phyloP scores from a whole-genome alignment of 2,888 invertebrate species.

The Polydrusus tereticollis region DNA sequence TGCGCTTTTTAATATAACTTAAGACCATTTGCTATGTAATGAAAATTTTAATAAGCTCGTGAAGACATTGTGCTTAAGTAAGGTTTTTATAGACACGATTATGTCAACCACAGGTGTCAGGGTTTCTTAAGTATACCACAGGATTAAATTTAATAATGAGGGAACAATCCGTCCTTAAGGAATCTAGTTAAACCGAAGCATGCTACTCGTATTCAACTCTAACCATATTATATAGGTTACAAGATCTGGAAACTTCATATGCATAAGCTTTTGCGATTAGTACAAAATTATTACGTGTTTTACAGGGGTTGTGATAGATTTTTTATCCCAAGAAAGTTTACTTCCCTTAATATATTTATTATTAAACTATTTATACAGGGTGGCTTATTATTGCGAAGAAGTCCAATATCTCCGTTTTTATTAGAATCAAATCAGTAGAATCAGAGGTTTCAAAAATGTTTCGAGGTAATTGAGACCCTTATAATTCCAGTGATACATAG shows the following conservation, averaged over 20 bases:
- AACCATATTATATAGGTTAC: not conserved
- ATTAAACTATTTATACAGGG: too few relatives aligned
- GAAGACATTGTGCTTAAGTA: not conserved
- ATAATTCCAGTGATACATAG: too few relatives aligned
- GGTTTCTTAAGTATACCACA: not conserved
- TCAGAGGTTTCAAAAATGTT: too few relatives aligned
- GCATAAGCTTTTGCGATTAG: not conserved
- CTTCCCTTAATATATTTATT: too few relatives aligned
- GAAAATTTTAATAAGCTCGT: constrained; percentile 10
- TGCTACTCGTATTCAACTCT: not conserved
- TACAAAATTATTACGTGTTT: not conserved
- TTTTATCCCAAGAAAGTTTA: too few relatives aligned
- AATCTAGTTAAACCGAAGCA: not conserved
- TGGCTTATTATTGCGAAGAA: too few relatives aligned
- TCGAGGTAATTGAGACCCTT: too few relatives aligned
- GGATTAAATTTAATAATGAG: not conserved
- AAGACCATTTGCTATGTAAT: not conserved
- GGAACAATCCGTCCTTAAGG: not conserved
- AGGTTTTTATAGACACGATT: not conserved
- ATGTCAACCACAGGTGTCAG: not conserved
- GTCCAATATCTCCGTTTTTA: too few relatives aligned
- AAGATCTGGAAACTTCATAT: not conserved
- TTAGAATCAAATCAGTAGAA: too few relatives aligned
- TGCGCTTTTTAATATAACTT: constrained; percentile 4
- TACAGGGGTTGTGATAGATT: too few relatives aligned